A percentile compares a stretch with the other conserved stretches of the same genome.
phyloP scores from a whole-genome alignment of 2,888 invertebrate species.

The Andrena flavipes region DNA sequence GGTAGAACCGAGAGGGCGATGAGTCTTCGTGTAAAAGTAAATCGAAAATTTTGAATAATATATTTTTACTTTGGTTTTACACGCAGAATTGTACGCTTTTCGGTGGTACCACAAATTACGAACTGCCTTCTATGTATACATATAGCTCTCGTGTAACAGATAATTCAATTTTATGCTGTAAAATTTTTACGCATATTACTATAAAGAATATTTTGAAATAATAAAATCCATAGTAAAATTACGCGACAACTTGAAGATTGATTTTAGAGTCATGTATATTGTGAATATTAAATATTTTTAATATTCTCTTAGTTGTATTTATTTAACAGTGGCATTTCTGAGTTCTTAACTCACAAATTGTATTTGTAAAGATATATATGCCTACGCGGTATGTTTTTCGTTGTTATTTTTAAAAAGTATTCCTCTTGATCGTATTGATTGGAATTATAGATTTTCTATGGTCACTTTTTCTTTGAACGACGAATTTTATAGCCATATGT shows the following conservation, averaged over 20 bases:
- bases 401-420: conserved; percentile 13
- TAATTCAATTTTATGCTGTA: too few relatives aligned
- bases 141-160: background rate
- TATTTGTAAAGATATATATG: conserved; percentile 22
- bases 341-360: conserved; percentile 40
- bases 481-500: background rate
- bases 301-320: conserved; percentile 14
- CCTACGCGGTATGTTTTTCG: conserved; percentile 6
- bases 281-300: conserved; percentile 2
- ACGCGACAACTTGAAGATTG: background rate
- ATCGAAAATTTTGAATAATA: background rate
- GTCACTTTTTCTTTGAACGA: conserved; percentile 12
- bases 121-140: background rate
- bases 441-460: conserved; percentile 26
- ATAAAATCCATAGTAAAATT: background rate
- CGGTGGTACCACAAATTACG: background rate
- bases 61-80: background rate
- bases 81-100: background rate
- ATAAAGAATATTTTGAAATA: background rate
- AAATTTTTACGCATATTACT: too few relatives aligned
- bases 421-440: conserved; percentile 43
- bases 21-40: background rate
- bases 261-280: conserved; percentile 5
- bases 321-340: conserved; percentile 42
- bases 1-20: background rate